A percentile compares a stretch with the other conserved stretches of the same genome.
These are phyloP conservation scores for Euclidia mi DNA, from an alignment of 2,888 invertebrate species.

Conservation along the genomic window DNA sequence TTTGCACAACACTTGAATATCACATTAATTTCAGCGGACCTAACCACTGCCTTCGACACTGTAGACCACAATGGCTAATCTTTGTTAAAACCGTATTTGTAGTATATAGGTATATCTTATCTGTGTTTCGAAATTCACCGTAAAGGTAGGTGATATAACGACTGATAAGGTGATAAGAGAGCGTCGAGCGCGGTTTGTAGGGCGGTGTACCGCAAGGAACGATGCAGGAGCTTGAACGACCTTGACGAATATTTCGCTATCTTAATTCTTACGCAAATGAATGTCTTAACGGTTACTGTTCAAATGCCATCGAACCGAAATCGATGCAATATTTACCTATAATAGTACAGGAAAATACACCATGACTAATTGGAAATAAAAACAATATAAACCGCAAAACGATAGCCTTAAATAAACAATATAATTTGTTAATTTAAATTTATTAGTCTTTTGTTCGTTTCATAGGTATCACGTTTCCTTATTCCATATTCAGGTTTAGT, in stretches of 20 bases:
- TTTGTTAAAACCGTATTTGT: constrained; percentile 65
- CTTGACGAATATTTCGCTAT: constrained; percentile 25
- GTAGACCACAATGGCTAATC: constrained; percentile 55
- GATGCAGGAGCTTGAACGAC: constrained; percentile 13
- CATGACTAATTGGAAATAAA: too few relatives aligned
- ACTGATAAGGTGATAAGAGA: constrained; percentile 52
- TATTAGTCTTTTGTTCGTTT: too few relatives aligned
- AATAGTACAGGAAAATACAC: too few relatives aligned
- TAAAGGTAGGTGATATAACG: constrained; percentile 79
- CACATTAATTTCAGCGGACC: constrained; percentile 50
- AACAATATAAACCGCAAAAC: too few relatives aligned
- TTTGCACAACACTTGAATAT: constrained; percentile 45
- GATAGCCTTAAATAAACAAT: too few relatives aligned
- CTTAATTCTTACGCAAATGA: constrained; percentile 13
- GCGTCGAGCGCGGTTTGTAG: constrained; percentile 45
- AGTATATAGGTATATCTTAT: constrained; percentile 74
- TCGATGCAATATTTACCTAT: too few relatives aligned
- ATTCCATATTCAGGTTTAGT: too few relatives aligned
- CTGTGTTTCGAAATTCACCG: constrained; percentile 82
- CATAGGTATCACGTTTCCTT: too few relatives aligned
- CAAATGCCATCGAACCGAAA: background rate
- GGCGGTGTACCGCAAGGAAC: constrained; percentile 60
- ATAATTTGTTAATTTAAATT: too few relatives aligned
- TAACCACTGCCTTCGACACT: constrained; percentile 62
- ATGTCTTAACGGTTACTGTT: background rate